Evolutionary conservation across 2,797 vertebrate species (phyloP).

Genomic region (Agapornis canus): DNA sequence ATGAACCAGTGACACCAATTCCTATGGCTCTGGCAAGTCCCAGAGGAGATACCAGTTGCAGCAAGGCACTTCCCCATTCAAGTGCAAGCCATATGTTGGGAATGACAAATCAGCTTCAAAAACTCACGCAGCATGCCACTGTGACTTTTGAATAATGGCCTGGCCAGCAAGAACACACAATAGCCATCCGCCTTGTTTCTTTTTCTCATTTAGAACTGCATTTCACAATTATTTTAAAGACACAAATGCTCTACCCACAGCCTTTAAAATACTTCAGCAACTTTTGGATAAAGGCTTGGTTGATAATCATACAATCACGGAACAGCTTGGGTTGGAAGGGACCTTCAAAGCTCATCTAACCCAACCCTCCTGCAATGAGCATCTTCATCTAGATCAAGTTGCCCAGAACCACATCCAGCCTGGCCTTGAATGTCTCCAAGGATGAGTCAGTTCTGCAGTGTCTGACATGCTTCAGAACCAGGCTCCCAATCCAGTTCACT

Average conservation of each 20-base stretch:
- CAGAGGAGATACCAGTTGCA: background rate
- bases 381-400: background rate
- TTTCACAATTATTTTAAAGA: background rate
- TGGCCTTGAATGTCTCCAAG: background rate
- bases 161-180: background rate
- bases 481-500: background rate
- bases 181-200: background rate
- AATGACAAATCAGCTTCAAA: background rate
- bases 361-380: background rate
- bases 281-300: background rate
- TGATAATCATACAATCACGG: background rate
- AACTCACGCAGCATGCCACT: accelerated
- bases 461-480: background rate
- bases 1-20: background rate
- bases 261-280: background rate
- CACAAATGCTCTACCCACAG: background rate
- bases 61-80: background rate
- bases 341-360: background rate
- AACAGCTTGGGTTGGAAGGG: background rate
- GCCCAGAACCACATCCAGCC: background rate
- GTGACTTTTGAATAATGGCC: background rate
- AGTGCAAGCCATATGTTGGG: background rate
- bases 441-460: background rate
- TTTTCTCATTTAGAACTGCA: background rate
- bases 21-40: background rate